Conservation (phyloP, 2,113 vertebrate genomes). For the Daphoenositta chrysoptera region DNA sequence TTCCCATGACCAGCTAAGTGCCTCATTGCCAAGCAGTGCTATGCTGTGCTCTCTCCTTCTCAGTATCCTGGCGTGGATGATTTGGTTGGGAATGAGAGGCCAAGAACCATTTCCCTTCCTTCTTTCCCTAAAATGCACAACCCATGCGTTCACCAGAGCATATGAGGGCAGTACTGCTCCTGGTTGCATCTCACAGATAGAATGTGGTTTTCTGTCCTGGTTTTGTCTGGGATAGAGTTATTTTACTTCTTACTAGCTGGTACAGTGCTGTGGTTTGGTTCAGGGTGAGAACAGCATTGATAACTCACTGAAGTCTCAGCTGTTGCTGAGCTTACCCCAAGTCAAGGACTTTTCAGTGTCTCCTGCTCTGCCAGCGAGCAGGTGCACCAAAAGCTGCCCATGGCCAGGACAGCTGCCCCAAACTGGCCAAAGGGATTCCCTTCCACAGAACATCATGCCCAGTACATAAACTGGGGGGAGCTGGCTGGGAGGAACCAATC, state of each 20-base stretch:
- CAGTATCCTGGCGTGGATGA: not conserved
- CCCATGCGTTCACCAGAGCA: rapidly evolving
- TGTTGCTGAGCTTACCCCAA: not conserved
- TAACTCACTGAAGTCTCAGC: not conserved
- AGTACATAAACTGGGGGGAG: not conserved
- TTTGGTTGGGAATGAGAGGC: not conserved
- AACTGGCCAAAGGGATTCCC: not conserved
- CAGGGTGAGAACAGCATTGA: not conserved
- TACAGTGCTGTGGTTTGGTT: not conserved
- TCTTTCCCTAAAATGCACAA: not conserved
- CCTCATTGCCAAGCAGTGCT: not conserved
- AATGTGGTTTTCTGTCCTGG: not conserved
- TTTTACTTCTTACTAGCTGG: not conserved
- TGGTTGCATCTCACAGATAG: not conserved
- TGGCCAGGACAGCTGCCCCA: not conserved
- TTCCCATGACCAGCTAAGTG: not conserved
- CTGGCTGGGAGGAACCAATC: not conserved
- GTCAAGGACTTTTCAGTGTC: not conserved
- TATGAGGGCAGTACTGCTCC: not conserved
- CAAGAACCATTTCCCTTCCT: not conserved
- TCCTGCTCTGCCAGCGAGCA: not conserved
- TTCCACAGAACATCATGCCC: not conserved
- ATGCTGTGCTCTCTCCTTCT: not conserved
- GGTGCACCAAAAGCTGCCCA: not conserved
- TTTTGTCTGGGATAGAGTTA: not conserved